Conservation (phyloP, 2,113 vertebrate genomes). For the Ondatra zibethicus region DNA sequence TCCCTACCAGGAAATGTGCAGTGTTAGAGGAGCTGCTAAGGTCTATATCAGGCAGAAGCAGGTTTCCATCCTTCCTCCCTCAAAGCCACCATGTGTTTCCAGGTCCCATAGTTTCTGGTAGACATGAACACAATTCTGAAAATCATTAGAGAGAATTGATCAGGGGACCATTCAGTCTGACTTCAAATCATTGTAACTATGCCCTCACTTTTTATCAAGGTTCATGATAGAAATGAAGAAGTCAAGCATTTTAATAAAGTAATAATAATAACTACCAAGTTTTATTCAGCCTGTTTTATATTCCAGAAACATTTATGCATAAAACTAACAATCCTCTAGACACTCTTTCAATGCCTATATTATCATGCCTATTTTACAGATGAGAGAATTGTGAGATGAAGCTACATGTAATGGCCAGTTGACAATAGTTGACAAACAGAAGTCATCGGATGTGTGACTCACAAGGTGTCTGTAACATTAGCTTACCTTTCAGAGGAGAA, state of each 20-base stretch:
- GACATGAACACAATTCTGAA: not conserved
- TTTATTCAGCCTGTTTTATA: not conserved
- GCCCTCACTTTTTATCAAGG: not conserved
- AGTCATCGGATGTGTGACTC: not conserved
- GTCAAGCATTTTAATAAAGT: not conserved
- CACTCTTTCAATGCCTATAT: not conserved
- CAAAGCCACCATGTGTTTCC: not conserved
- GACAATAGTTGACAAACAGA: not conserved
- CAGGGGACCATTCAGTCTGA: not conserved
- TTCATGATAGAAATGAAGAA: not conserved
- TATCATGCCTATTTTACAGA: slow-evolving; percentile 42
- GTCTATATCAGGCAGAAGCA: not conserved
- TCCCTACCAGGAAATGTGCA: not conserved
- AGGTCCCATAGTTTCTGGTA: not conserved
- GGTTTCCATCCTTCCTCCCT: not conserved
- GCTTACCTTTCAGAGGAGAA: not conserved
- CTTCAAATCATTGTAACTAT: not conserved
- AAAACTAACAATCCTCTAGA: slow-evolving; percentile 41
- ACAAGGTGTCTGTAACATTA: not conserved
- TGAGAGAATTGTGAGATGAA: not conserved
- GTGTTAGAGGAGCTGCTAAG: no score
- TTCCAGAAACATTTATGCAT: not conserved
- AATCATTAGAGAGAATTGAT: not conserved
- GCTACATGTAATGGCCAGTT: not conserved
- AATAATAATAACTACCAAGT: not conserved